phyloP scores from a whole-genome alignment of 2,888 invertebrate genomes.

The Ornithoptera alexandrae region DNA sequence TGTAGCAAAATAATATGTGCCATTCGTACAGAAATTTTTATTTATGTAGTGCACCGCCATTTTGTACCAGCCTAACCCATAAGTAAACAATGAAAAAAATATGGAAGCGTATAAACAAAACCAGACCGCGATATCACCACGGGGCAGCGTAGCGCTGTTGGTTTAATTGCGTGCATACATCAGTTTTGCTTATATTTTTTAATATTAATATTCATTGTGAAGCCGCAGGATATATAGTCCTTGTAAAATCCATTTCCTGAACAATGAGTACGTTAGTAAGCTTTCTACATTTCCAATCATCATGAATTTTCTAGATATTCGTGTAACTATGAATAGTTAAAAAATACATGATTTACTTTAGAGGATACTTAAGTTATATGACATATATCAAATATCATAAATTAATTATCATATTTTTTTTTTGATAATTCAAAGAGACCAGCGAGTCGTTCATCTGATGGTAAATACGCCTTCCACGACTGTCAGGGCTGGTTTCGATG shows the following conservation, averaged over 20 bases:
- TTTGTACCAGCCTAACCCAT: neutral
- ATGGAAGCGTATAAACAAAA: slow-evolving; percentile 51
- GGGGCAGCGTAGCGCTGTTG: slow-evolving; percentile 58
- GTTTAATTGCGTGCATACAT: slow-evolving; percentile 61
- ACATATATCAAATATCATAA: no score
- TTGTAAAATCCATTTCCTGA: neutral
- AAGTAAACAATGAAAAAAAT: neutral
- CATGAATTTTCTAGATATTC: neutral
- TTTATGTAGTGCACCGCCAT: neutral
- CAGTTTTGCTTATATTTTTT: slow-evolving; percentile 63
- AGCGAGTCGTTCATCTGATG: no score
- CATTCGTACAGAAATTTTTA: neutral
- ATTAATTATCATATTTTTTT: no score
- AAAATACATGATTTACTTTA: neutral
- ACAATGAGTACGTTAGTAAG: neutral
- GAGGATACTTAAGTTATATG: neutral
- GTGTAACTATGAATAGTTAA: neutral
- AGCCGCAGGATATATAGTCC: neutral
- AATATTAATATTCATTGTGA: slow-evolving; percentile 39
- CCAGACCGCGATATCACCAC: slow-evolving; percentile 45
- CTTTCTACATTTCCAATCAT: neutral
- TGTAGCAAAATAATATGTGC: neutral
- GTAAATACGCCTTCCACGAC: no score
- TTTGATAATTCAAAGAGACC: no score
- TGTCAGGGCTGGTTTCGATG: no score